Conservation (phyloP, 2,797 vertebrate species). For the Enoplosus armatus region DNA sequence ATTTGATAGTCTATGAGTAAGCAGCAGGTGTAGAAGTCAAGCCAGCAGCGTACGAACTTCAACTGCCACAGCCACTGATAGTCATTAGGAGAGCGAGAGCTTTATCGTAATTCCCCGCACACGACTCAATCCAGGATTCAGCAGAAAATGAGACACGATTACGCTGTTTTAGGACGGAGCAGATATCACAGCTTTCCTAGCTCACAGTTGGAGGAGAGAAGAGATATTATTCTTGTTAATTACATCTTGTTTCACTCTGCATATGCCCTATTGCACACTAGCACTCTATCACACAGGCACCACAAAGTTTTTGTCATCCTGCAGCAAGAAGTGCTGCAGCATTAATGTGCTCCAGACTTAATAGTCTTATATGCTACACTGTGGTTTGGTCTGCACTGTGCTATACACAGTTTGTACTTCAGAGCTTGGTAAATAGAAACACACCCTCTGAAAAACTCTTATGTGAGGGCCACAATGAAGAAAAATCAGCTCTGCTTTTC, state of each 20-base stretch:
- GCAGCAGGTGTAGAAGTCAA: constrained; percentile 38
- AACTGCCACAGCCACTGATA: constrained; percentile 26
- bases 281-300: constrained; percentile 56
- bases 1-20: background rate
- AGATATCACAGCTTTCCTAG: constrained; percentile 61
- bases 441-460: constrained; percentile 10
- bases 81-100: constrained; percentile 66
- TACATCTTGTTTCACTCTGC: constrained; percentile 68
- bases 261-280: constrained; percentile 56
- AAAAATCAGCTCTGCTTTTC: constrained; percentile 3
- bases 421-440: constrained; percentile 34
- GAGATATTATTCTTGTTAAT: constrained; percentile 82
- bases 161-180: constrained; percentile 49
- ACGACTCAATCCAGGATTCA: constrained; percentile 65
- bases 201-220: constrained; percentile 66
- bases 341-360: constrained; percentile 40
- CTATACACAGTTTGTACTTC: constrained; percentile 36
- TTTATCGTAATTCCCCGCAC: constrained; percentile 69
- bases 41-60: constrained; percentile 28
- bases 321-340: constrained; percentile 28
- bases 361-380: constrained; percentile 34
- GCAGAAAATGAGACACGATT: constrained; percentile 74
- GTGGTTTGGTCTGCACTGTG: constrained; percentile 16
- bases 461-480: background rate
- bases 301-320: background rate